phyloP scores from a whole-genome alignment of 2,888 invertebrate genomes.

The Conistra vaccinii region DNA sequence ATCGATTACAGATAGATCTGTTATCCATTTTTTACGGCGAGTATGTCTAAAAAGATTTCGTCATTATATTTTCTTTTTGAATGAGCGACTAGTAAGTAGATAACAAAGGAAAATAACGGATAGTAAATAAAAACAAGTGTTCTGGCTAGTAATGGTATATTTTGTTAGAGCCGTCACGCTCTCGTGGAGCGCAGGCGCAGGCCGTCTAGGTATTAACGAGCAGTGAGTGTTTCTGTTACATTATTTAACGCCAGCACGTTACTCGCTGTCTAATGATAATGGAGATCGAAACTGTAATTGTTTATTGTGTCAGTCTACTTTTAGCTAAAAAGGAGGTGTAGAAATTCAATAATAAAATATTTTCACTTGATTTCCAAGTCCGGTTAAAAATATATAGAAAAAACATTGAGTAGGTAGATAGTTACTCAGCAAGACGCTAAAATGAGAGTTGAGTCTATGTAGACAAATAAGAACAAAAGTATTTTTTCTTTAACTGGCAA shows the following conservation, averaged over 20 bases:
- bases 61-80: constrained; percentile 49
- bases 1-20: constrained; percentile 68
- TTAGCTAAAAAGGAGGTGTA: not conserved
- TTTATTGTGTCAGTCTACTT: constrained; percentile 29
- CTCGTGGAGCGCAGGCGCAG: constrained; percentile 78
- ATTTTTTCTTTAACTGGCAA: no score
- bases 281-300: constrained; percentile 55
- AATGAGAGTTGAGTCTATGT: not conserved
- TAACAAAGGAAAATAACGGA: constrained; percentile 61
- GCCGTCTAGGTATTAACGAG: constrained; percentile 74
- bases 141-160: constrained; percentile 75
- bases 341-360: constrained; percentile 2
- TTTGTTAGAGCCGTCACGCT: constrained; percentile 81
- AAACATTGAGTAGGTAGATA: not conserved
- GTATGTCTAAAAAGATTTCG: constrained; percentile 38
- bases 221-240: constrained; percentile 81
- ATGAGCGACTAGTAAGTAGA: constrained; percentile 46
- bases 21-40: constrained; percentile 50
- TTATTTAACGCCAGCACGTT: constrained; percentile 78
- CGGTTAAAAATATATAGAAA: no score
- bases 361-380: not conserved
- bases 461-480: no score
- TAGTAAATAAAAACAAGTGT: constrained; percentile 71
- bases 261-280: constrained; percentile 50
- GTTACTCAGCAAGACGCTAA: not conserved